Percentiles rank a stretch among this genome's conserved stretches.
Evolutionary conservation across 2,888 invertebrate genomes (phyloP).

Genomic region (Andrena fulva): DNA sequence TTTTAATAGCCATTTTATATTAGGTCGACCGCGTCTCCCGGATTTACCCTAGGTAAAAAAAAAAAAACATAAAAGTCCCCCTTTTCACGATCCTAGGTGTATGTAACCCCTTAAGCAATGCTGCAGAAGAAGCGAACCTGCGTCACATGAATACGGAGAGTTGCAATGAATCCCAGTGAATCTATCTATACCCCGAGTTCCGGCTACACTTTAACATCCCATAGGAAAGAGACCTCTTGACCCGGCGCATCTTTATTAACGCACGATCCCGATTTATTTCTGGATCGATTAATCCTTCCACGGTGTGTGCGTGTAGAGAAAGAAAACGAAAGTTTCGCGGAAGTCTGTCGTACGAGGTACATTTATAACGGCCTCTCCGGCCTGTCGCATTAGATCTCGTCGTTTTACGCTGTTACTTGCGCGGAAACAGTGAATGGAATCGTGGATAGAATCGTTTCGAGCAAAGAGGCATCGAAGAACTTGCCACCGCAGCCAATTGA

Average conservation of each 20-base stretch:
- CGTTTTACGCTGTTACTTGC: slow-evolving; percentile 54
- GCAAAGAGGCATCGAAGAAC: slow-evolving; percentile 2
- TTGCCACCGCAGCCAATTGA: not conserved
- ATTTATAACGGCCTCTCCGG: slow-evolving; percentile 54
- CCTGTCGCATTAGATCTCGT: slow-evolving; percentile 45
- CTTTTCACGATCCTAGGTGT: too few relatives aligned
- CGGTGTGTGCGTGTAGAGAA: slow-evolving; percentile 31
- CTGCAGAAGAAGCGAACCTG: not conserved
- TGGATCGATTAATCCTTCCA: slow-evolving; percentile 60
- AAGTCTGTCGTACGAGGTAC: slow-evolving; percentile 53
- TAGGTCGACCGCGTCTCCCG: too few relatives aligned
- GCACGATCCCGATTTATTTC: slow-evolving; percentile 57
- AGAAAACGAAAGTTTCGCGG: slow-evolving; percentile 59
- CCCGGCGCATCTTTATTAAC: slow-evolving; percentile 55
- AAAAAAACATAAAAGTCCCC: too few relatives aligned
- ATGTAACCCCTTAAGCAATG: too few relatives aligned
- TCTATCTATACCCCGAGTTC: slow-evolving; percentile 45
- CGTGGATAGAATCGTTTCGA: slow-evolving; percentile 49
- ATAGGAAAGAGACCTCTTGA: slow-evolving; percentile 45
- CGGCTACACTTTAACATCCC: slow-evolving; percentile 29
- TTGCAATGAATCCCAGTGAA: slow-evolving; percentile 5
- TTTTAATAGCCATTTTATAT: too few relatives aligned
- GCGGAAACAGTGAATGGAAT: slow-evolving; percentile 58
- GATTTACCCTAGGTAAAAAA: too few relatives aligned
- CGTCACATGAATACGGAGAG: not conserved